Conservation (phyloP, 2,797 vertebrate species). For the Lagorchestes hirsutus region DNA sequence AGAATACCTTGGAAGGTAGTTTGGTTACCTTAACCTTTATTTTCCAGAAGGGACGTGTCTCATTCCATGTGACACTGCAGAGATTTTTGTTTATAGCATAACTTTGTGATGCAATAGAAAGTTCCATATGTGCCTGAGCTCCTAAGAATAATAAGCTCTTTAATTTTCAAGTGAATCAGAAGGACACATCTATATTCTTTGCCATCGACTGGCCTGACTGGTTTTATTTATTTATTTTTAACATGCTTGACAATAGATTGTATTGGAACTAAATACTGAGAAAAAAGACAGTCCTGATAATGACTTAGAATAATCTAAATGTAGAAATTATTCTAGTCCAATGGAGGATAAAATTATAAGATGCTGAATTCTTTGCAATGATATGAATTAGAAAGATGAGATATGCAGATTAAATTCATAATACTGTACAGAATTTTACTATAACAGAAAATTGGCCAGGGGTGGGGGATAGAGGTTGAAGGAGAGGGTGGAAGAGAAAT, state of each 20-base stretch:
- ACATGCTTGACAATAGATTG: constrained; percentile 60
- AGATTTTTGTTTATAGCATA: constrained; percentile 59
- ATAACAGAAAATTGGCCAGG: constrained; percentile 61
- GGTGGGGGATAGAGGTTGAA: not conserved
- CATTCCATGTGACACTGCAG: not conserved
- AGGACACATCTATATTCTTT: constrained; percentile 63
- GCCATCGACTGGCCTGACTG: constrained; percentile 3
- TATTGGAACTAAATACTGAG: constrained; percentile 66
- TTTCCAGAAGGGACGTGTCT: not conserved
- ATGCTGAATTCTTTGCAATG: constrained; percentile 76
- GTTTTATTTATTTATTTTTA: constrained; percentile 54
- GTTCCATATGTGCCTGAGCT: constrained; percentile 19
- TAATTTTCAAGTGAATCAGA: constrained; percentile 57
- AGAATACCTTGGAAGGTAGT: not conserved
- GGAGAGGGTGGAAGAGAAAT: not conserved
- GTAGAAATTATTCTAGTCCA: constrained; percentile 77
- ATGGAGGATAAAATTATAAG: constrained; percentile 77
- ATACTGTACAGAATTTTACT: constrained; percentile 71
- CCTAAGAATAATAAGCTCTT: constrained; percentile 53
- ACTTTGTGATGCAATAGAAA: constrained; percentile 61
- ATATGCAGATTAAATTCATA: constrained; percentile 68
- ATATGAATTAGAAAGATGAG: constrained; percentile 76
- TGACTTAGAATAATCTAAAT: constrained; percentile 70
- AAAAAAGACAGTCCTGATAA: constrained; percentile 72
- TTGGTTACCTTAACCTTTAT: not conserved